Evolutionary conservation across 2,113 vertebrate genomes (phyloP).

Genomic region (Atherinomorus stipes): DNA sequence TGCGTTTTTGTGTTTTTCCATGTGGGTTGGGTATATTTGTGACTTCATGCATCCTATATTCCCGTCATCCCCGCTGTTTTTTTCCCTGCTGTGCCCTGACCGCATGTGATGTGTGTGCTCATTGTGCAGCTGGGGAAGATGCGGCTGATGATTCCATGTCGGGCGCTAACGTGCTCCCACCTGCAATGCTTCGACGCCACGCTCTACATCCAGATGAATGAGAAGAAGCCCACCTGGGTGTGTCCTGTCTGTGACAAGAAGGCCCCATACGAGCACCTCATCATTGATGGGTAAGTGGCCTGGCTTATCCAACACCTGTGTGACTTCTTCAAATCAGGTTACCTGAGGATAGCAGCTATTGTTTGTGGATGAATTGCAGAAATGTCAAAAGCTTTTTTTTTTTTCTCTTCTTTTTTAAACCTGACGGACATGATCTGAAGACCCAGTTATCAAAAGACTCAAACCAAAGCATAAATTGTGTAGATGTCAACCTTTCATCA

Average conservation of each 20-base stretch:
- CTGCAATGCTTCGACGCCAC: conserved; percentile 98
- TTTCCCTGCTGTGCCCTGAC: conserved; percentile 34
- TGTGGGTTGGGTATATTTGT: conserved; percentile 50
- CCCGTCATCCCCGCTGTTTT: conserved; percentile 12
- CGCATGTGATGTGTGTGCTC: conserved; percentile 17
- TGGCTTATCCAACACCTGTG: too few relatives aligned
- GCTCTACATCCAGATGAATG: conserved; percentile 99
- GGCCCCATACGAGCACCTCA: conserved; percentile 96
- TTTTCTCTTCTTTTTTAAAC: too few relatives aligned
- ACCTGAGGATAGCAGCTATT: too few relatives aligned
- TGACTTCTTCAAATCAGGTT: too few relatives aligned
- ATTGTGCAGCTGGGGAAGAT: conserved; percentile 93
- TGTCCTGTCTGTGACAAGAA: conserved; percentile 99
- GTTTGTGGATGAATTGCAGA: not conserved
- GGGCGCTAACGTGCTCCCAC: conserved; percentile 97
- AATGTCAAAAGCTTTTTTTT: not conserved
- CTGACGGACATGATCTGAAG: not conserved
- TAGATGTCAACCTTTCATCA: not conserved
- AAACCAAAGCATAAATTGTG: not conserved
- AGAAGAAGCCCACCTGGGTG: conserved; percentile 99
- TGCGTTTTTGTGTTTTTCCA: conserved; percentile 29
- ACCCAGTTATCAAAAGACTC: not conserved
- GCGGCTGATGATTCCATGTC: conserved; percentile 95
- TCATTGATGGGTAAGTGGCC: conserved; percentile 92
- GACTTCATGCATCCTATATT: conserved; percentile 14